Base-by-base conservation (phyloP, 2,797 vertebrate genomes). In the Melanotaenia nigrans region DNA sequence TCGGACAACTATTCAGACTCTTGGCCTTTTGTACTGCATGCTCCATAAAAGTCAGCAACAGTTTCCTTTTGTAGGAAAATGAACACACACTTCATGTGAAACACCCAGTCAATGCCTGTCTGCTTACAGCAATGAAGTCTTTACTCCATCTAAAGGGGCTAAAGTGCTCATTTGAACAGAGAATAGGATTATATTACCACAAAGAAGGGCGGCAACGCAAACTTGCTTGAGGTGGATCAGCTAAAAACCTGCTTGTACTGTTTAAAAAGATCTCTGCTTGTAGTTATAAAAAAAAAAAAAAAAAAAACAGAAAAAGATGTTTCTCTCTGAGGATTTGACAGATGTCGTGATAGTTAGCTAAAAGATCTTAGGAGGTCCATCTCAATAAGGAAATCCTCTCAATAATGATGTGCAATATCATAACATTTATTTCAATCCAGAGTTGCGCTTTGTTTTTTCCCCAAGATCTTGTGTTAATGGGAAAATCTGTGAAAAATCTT, bases 1-100 rank as follows among this genome's bases (percentile, higher is more conserved):
- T 68, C 35, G 67, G 85, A 78, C 75, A 45, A 70, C 85, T 62
- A 84, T 83, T 90, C 80, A 85, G 57, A 78, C 36, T 11, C 58
- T 63, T 40, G 71, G 82, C 71, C 81, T 78, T 83, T 82, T 68
- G 77, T 67, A 58, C 70, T 0, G 20, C 69, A 20, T 18, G 36
- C 38, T 36, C 36, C 67, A 42, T 56, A 79, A 84, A 83, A 60
- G 69, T 60, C 77, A 74, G 47, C 49, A 76, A 88, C 76, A 58
- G 80, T 71, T 84, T 83, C 75, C 68, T 71, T 62, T 65, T 68
- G 49, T 63, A 61, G 57, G 69, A 58, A 33, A 81, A 82, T 75
- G 38, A 59, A 61, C 77, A 75, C n/a, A 70, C 58, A 71, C 56
- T 42, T 64, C 67, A 49, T n/a, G 73, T 75, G 53, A 77, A 78